Evolutionary conservation across 2,113 vertebrate species (phyloP).

Genomic region (Centropristis striata): DNA sequence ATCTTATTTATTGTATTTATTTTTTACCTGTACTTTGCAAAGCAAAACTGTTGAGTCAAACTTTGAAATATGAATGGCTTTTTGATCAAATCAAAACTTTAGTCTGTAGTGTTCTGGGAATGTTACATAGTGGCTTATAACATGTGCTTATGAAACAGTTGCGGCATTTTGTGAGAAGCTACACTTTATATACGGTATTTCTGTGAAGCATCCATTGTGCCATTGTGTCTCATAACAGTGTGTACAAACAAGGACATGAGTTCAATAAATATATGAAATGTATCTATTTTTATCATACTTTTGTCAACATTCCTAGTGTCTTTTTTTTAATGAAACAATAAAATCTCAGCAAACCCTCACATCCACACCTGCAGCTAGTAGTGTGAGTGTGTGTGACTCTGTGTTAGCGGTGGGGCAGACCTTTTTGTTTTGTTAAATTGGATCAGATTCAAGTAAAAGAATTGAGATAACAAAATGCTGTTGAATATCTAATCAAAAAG

Average conservation of each 20-base stretch:
- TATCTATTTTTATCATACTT: slow-evolving; percentile 56
- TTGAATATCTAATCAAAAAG: neutral
- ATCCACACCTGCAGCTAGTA: neutral
- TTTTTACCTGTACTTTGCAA: slow-evolving; percentile 26
- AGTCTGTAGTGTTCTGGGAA: slow-evolving; percentile 24
- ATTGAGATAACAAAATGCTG: neutral
- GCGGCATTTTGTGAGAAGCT: slow-evolving; percentile 33
- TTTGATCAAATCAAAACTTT: slow-evolving; percentile 51
- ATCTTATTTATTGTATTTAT: slow-evolving; percentile 27
- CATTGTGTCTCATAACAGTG: slow-evolving; percentile 32
- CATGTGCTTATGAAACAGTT: slow-evolving; percentile 25
- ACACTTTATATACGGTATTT: slow-evolving; percentile 19
- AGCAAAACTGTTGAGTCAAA: slow-evolving; percentile 15
- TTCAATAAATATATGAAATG: slow-evolving; percentile 37
- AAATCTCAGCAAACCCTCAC: slow-evolving; percentile 4
- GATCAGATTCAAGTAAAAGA: neutral
- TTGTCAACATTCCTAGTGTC: slow-evolving; percentile 32
- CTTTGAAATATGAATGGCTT: slow-evolving; percentile 13
- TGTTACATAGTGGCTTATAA: slow-evolving; percentile 36
- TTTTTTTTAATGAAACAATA: slow-evolving; percentile 60
- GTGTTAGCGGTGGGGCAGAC: neutral
- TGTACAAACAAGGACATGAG: slow-evolving; percentile 24
- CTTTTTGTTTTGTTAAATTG: neutral
- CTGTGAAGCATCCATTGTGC: slow-evolving; percentile 47
- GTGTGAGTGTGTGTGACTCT: neutral